phyloP scores from a whole-genome alignment of 2,888 invertebrate genomes.

The Drosophila barbarae region DNA sequence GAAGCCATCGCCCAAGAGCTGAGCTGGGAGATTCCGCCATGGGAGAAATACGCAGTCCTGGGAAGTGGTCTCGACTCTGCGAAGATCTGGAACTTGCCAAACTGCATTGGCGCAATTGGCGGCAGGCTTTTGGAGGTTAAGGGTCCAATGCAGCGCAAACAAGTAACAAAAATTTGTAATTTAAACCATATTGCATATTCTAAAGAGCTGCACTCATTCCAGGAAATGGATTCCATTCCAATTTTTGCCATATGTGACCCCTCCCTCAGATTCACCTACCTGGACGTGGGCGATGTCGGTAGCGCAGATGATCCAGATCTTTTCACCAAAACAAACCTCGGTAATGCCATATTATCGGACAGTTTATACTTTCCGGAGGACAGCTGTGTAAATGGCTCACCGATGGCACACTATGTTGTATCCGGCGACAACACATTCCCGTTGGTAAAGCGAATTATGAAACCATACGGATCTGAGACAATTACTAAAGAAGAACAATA shows the following conservation, averaged over 20 bases:
- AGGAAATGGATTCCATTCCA: background rate
- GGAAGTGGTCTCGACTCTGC: background rate
- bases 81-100: background rate
- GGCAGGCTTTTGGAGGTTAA: background rate
- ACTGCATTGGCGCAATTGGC: constrained; percentile 5
- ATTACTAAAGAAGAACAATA: background rate
- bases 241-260: constrained; percentile 4
- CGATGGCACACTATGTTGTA: background rate
- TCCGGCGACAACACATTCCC: background rate
- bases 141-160: background rate
- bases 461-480: background rate
- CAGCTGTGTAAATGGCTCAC: background rate
- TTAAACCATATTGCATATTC: background rate
- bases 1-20: background rate
- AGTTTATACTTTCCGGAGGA: background rate
- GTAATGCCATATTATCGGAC: background rate
- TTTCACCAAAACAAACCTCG: background rate
- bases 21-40: constrained; percentile 5
- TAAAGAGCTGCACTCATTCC: background rate
- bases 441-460: constrained; percentile 1
- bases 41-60: constrained; percentile 1
- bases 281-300: background rate
- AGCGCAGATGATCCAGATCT: background rate
- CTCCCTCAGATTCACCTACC: background rate
- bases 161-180: background rate